Base-by-base conservation (phyloP, 2,113 vertebrate genomes). In the Malurus alboscapulatus region DNA sequence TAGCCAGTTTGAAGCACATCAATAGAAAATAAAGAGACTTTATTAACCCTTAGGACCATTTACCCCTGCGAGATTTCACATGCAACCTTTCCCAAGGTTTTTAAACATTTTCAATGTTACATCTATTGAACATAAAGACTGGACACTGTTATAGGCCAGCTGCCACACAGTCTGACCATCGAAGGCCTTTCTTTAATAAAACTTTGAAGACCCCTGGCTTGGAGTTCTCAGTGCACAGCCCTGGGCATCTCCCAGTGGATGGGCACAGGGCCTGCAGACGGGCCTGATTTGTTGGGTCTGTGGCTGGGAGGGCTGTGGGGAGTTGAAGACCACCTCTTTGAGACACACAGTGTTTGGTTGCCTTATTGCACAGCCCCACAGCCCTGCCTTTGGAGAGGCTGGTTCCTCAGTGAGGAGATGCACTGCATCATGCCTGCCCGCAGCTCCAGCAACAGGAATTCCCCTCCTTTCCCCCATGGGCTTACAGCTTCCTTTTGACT, bases 391-490 rank as follows among this genome's bases (percentile, higher is more conserved):
- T 3, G 2, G 54, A 65, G 53, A 36, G 17, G 51, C 3, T 4
- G 10, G 40, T 25, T 61, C 27, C 0, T 2, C 71, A n/a, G 19
- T 8, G 9, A 57, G n/a, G 24, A 62, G 17, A 10, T 26, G 8
- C 2, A 3, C 29, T 67, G 62, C 2, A 1, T 26, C 74, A 59
- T 1, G 1, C 50, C n/a, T 5, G 5, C 10, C 42, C 22, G 53
- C 30, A 27, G 34, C 63, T 81, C 40, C 77, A 57, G 36, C 25
- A 44, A 68, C 0, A 76, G 82, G 71, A 84, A 79, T 85, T 87
- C n/a, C 57, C 80, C 5, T 3, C 7, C 26, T 51, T 45, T 69
- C 7, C 16, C 18, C 17, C 5, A 15, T 0, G 0, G 14, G 6
- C 54, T 85, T 75, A 32, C 78, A 82, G 57, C 20, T 72, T 76